A percentile compares a stretch with the other conserved stretches of the same genome.
These are phyloP conservation scores for Mystacornis crossleyi DNA, from an alignment of 2,113 vertebrate species.

Conservation along the genomic window DNA sequence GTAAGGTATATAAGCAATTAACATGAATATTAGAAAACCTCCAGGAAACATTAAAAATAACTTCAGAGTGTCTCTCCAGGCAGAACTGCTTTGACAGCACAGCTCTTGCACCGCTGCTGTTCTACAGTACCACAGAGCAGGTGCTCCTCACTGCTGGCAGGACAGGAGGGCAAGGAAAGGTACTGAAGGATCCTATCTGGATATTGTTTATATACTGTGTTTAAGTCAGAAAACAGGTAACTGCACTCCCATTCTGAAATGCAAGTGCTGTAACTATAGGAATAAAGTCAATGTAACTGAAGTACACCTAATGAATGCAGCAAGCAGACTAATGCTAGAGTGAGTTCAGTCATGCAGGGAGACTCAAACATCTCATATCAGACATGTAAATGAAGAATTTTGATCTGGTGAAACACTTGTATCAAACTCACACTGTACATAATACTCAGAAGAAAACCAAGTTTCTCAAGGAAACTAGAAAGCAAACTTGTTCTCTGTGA, in stretches of 20 bases:
- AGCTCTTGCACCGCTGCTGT: background rate
- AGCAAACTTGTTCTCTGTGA: background rate
- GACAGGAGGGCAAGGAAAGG: background rate
- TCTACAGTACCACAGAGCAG: background rate
- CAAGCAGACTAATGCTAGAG: background rate
- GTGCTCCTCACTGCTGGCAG: background rate
- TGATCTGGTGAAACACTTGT: background rate
- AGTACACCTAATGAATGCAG: background rate
- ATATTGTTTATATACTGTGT: background rate
- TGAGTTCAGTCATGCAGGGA: background rate
- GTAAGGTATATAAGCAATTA: background rate
- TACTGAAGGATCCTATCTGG: background rate
- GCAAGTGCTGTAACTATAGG: background rate
- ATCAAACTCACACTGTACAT: background rate
- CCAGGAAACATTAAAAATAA: background rate
- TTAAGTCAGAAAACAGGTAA: background rate
- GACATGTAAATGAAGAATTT: background rate
- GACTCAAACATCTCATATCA: background rate
- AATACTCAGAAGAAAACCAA: background rate
- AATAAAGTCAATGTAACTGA: background rate
- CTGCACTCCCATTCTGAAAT: background rate
- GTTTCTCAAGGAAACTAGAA: background rate
- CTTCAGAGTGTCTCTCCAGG: background rate
- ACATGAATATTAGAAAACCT: background rate
- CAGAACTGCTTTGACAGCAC: background rate